Percentiles rank a stretch among this genome's conserved stretches.
Evolutionary conservation across 2,113 vertebrate genomes (phyloP).

Genomic region (Pluvialis apricaria): DNA sequence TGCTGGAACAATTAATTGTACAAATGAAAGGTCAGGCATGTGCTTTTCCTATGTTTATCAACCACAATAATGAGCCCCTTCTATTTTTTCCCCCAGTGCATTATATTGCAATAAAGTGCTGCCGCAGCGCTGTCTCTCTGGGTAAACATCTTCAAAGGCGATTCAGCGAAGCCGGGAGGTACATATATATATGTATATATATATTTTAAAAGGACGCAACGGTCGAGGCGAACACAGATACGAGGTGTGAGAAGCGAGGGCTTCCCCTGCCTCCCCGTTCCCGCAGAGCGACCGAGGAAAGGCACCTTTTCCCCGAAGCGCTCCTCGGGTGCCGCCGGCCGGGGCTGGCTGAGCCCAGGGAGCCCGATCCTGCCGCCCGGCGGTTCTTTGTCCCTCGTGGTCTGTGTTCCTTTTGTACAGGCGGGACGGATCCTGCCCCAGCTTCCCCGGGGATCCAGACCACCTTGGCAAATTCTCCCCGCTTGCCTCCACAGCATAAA

Average conservation of each 20-base stretch:
- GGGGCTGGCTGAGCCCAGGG: background rate
- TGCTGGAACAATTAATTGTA: constrained; percentile 54
- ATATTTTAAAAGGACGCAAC: background rate
- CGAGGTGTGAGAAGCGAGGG: background rate
- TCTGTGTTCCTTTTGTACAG: background rate
- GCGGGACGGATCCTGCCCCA: background rate
- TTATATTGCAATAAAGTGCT: background rate
- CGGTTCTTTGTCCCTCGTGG: background rate
- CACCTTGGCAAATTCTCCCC: background rate
- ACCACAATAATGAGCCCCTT: constrained; percentile 42
- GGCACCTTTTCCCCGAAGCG: background rate
- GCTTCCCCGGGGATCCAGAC: background rate
- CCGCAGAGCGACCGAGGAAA: too few relatives aligned
- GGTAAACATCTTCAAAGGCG: background rate
- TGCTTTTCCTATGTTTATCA: constrained; percentile 55
- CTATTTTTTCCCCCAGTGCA: background rate
- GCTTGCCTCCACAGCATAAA: background rate
- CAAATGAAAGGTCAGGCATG: constrained; percentile 57
- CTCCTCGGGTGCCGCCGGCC: background rate
- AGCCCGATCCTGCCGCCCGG: background rate
- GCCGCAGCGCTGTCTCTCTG: background rate
- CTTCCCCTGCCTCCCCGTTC: background rate
- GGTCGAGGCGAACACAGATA: background rate
- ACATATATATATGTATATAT: fast-evolving
- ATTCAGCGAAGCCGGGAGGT: background rate